phyloP scores from a whole-genome alignment of 1,140 invertebrate species.

The Microplitis mediator region DNA sequence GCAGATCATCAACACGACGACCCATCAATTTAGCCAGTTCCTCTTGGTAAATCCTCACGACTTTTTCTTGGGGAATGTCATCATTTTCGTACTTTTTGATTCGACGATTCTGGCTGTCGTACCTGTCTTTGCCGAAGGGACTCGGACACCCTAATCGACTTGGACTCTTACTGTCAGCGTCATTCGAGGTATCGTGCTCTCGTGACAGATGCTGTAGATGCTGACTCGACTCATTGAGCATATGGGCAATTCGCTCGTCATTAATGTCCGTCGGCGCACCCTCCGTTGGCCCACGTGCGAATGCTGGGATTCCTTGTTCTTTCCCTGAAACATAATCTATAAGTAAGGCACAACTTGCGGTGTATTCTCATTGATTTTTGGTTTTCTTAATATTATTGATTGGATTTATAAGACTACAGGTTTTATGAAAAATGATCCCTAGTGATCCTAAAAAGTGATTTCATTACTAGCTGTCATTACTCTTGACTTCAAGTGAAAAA shows the following conservation, averaged over 20 bases:
- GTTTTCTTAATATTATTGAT: conserved; percentile 11
- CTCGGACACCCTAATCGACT: conserved; percentile 73
- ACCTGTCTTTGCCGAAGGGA: conserved; percentile 74
- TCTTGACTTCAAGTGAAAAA: too few relatives aligned
- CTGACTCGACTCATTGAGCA: conserved; percentile 88
- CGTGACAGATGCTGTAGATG: conserved; percentile 62
- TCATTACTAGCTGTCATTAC: too few relatives aligned
- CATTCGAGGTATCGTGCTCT: conserved; percentile 56
- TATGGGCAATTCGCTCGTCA: conserved; percentile 92
- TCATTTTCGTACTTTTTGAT: conserved; percentile 89
- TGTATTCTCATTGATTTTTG: conserved; percentile 55
- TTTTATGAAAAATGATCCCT: too few relatives aligned
- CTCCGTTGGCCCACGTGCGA: conserved; percentile 74
- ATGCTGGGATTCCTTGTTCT: conserved; percentile 77
- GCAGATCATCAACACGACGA: conserved; percentile 73
- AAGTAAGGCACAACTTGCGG: conserved; percentile 62
- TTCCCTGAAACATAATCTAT: conserved; percentile 75
- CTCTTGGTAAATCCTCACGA: conserved; percentile 95
- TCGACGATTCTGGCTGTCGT: conserved; percentile 73
- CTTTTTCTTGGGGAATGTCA: conserved; percentile 96
- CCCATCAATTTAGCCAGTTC: conserved; percentile 92
- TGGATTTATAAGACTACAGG: too few relatives aligned
- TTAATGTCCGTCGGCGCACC: conserved; percentile 75
- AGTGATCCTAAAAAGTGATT: too few relatives aligned
- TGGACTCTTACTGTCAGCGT: conserved; percentile 76